Evolutionary conservation across 2,797 vertebrate genomes (phyloP), one percentile per base, ranked within the genome.

Genomic region (Protosalanx chinensis): DNA sequence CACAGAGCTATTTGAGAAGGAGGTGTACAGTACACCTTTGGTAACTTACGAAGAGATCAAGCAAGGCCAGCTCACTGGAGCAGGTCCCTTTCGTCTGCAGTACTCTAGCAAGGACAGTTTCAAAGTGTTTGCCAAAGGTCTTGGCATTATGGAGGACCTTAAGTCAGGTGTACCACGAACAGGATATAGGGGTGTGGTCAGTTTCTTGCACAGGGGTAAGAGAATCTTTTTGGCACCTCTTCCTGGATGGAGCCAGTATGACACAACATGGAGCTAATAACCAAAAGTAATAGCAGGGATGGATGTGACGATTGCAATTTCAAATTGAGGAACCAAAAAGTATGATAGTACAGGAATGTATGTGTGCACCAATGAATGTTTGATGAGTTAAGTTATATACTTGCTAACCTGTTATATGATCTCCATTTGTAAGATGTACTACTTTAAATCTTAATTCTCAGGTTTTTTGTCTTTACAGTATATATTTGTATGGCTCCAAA

Each of bases 121-220:
- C 81, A 98, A 97, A 80, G 84, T 94, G 4, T 77, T 96, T 1
- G 95, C 96, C 77, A 95, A 94, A 69, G 94, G 93, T 5, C 73
- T 99, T 79, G 96, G 96, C 0, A 76, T 97, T 64, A 99, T 99
- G 97, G 96, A 98, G 4, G 96, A 98, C 79, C 88, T 98, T 66
- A 99, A 99, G 79, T 98, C 97, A 0, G 96, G 96, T 2, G 96
- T 98, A 0, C 96, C 97, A 0, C 90, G 97, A 20, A 91, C 94
- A 0, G 96, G 96, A 1, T 99, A 97, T 84, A 93, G 93, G 74
- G 97, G 97, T 57, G 83, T 98, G 2, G 95, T 99, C 82, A 95
- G 91, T 79, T 94, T 97, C 74, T 82, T 95, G 0, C 95, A 90
- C 4, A 92, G 91, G 0, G 95, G 97, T 0, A 91, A 90, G 4